phyloP scores from a whole-genome alignment of 2,888 invertebrate genomes.

The Epinotia ramella region DNA sequence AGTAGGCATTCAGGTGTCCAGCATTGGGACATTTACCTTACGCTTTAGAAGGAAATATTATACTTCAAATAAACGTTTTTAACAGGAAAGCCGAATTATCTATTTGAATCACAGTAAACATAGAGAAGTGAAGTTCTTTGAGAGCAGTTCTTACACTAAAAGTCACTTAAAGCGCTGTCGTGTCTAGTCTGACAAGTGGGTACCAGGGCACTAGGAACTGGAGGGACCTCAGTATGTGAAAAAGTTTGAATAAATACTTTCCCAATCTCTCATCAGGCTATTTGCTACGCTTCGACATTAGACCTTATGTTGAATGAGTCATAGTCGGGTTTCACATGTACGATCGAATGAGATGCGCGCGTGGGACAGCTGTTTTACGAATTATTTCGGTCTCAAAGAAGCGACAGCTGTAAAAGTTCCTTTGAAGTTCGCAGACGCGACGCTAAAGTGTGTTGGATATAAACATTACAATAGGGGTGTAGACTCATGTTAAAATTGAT shows the following conservation, averaged over 20 bases:
- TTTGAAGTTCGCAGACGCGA: slow-evolving; percentile 37
- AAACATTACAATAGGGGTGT: slow-evolving; percentile 10
- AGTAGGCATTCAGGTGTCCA: too few species aligned
- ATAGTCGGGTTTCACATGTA: not conserved
- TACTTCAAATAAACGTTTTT: not conserved
- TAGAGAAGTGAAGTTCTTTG: not conserved
- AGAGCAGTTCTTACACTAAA: slow-evolving; percentile 30
- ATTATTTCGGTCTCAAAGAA: slow-evolving; percentile 36
- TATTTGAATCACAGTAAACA: slow-evolving; percentile 5
- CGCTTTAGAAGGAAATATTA: too few species aligned
- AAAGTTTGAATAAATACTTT: not conserved
- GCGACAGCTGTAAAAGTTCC: slow-evolving; percentile 25
- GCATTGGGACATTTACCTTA: too few species aligned
- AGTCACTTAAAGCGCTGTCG: slow-evolving; percentile 35
- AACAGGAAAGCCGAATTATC: slow-evolving; percentile 21
- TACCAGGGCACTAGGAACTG: slow-evolving; percentile 28
- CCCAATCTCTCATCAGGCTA: not conserved
- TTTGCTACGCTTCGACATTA: not conserved
- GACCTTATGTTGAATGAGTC: not conserved
- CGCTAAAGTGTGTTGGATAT: slow-evolving; percentile 27
- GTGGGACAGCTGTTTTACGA: not conserved
- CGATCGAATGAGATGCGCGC: not conserved
- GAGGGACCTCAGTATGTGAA: not conserved
- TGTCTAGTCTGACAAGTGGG: slow-evolving; percentile 25
- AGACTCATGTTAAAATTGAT: too few species aligned